Base-by-base conservation (phyloP, 2,113 vertebrate species). In the Istiophorus platypterus region DNA sequence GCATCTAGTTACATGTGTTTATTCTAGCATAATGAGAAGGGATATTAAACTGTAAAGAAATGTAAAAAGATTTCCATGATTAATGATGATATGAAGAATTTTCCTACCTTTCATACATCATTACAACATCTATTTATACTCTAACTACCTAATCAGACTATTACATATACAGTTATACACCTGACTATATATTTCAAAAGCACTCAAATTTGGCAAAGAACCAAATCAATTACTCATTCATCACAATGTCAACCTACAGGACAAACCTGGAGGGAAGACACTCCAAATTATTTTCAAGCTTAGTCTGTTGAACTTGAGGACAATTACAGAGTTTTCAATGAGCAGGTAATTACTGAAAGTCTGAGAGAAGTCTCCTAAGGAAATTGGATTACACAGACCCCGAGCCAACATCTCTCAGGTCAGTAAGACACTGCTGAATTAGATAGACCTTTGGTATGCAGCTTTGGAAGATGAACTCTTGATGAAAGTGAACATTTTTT, bases 331-430 rank as follows among this genome's bases (percentile, higher is more conserved):
- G 66, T 49, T 81, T 76, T 58, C 77, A 89, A 86, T 80, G 79
- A 87, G 81, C 64, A 82, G 74, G 82, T 87, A 82, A 85, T 89
- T 72, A 85, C 83, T 39, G 76, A 86, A 66, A 87, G 67, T 76
- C 77, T 84, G 4, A 2, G 74, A 73, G 54, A 88, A 86, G 72
- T 72, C 67, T 88, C 63, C 59, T 27, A 57, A 57, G 80, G 65
- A 92, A 89, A 89, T 85, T 82, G 80, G 80, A 91, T 89, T 88
- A 88, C 41, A 56, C 54, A 2, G 83, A 81, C 61, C 72, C 78
- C 8, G 65, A 87, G 85, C 72, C 76, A 89, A 68, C 59, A 71
- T 61, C 54, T 61, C 54, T 88, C 56, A 73, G 75, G 71, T 91
- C 85, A 82, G 54, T 42, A 76, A 82, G 64, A 86, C 76, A 64